phyloP scores from a whole-genome alignment of 2,888 invertebrate species.

The Pyrgus malvae region DNA sequence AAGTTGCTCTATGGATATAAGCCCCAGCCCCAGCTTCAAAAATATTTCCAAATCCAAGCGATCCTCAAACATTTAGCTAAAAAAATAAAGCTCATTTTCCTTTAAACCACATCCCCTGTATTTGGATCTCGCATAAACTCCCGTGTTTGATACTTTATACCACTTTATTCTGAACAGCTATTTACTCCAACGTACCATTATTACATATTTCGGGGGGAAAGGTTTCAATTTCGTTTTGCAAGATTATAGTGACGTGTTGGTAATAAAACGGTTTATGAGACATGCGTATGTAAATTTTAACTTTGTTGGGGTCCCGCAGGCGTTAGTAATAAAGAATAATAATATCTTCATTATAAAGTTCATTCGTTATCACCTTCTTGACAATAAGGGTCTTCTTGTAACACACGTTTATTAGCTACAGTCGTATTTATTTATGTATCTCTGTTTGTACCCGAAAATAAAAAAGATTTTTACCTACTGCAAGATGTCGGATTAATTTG shows the following conservation, averaged over 20 bases:
- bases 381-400: no score
- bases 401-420: no score
- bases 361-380: no score
- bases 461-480: no score
- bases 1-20: background rate
- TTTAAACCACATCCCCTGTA: background rate
- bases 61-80: background rate
- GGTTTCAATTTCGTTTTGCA: background rate
- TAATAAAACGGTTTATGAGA: background rate
- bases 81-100: background rate
- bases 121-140: slow-evolving; percentile 4
- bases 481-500: no score
- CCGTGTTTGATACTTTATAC: slow-evolving; percentile 1
- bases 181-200: slow-evolving; percentile 2
- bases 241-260: background rate
- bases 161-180: slow-evolving; percentile 2
- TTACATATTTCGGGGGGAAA: background rate
- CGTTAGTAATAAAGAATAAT: no score
- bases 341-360: no score
- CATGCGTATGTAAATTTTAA: no score
- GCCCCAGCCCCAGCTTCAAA: background rate
- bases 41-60: background rate
- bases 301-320: no score
- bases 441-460: no score
- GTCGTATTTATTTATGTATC: no score